These are phyloP conservation scores for Otocyon megalotis DNA, from an alignment of 2,113 vertebrate genomes.

Conservation along the genomic window DNA sequence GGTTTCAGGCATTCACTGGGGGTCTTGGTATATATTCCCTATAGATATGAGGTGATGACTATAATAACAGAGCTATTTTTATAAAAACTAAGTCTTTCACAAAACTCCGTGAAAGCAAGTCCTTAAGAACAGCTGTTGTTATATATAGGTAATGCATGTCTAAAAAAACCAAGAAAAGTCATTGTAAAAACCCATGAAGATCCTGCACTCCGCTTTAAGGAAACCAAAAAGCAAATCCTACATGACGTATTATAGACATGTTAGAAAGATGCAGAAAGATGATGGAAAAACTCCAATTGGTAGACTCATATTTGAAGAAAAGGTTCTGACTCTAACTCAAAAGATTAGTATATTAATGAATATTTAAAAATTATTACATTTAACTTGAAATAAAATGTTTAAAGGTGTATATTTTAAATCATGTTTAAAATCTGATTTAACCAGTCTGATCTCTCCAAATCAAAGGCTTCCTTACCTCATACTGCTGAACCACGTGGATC, in stretches of 20 bases:
- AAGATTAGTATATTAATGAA: not conserved
- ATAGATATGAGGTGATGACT: not conserved
- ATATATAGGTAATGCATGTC: not conserved
- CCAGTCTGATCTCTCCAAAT: not conserved
- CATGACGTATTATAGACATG: not conserved
- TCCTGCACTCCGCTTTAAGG: not conserved
- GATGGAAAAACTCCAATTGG: not conserved
- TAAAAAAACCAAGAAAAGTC: not conserved
- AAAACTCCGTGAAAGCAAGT: constrained; percentile 47
- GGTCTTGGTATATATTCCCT: not conserved
- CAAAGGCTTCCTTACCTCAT: not conserved
- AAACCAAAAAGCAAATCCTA: constrained; percentile 22
- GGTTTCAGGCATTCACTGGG: not conserved
- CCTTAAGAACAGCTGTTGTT: not conserved
- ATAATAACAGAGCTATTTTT: not conserved
- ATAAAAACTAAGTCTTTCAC: not conserved
- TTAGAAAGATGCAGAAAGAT: not conserved
- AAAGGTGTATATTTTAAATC: not conserved
- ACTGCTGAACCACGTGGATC: not conserved
- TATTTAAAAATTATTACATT: not conserved
- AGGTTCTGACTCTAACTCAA: not conserved
- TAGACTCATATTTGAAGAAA: not conserved
- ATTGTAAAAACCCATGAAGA: not conserved
- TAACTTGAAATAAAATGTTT: constrained; percentile 37
- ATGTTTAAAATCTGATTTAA: not conserved